Evolutionary conservation across 2,888 invertebrate species (phyloP), one percentile per base, ranked within the genome.

Genomic region (Seira musarum): DNA sequence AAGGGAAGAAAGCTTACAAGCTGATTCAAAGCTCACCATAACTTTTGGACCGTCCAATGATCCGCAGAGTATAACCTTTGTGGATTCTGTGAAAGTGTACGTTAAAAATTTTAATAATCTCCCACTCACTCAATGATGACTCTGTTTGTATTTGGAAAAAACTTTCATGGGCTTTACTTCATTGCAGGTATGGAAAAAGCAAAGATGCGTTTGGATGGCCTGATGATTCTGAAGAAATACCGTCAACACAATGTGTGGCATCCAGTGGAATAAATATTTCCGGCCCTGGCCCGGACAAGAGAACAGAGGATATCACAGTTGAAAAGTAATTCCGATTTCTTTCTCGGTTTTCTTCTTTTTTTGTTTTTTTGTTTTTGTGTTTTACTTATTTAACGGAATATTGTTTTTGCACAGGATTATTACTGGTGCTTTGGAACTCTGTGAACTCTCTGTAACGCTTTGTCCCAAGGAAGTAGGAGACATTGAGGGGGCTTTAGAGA

Each of bases 171-270:
- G 66, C 10, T 76, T 63, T 40, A 81, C 60, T 88, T 90, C 21
- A 17, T 72, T 81, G 70, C 86, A 93, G 93, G 87, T 98, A 98
- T 88, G 97, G 97, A 0, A 97, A 97, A 90, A 95, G 96, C 0
- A 98, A 98, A 89, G 98, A 98, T 88, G 92, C 94, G 0, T 97
- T 98, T 88, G 97, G 97, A 60, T 98, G 98, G 98, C 97, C 97
- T 0, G 98, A 98, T 88, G 98, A 98, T 87, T 93, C 92, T 8
- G 97, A 98, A 87, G 98, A 98, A 82, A 89, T 90, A 35, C 77
- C 86, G 1, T 70, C 79, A 15, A 64, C 81, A 3, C 77, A 75
- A 30, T 79, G 78, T 13, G 86, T 89, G n/a, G 88, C 89, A 70
- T 87, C 89, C 1, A 74, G 60, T 53, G 53, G 65, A 21, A 75